These are phyloP conservation scores for Xanthia icteritia DNA, from an alignment of 2,888 invertebrate genomes.

Conservation along the genomic window DNA sequence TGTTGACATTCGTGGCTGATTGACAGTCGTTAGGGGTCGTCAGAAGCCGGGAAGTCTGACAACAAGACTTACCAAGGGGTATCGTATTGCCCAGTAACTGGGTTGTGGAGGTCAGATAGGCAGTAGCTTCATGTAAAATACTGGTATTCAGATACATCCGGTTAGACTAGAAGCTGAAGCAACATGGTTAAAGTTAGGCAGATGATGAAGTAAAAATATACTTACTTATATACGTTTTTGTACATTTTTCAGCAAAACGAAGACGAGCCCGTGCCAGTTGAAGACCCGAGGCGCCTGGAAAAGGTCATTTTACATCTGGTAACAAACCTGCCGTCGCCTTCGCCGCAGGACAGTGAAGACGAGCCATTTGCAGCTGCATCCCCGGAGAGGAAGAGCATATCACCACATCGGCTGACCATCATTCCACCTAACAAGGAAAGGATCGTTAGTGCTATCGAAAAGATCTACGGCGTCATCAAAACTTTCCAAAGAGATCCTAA, in stretches of 20 bases:
- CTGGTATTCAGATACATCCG: too few relatives aligned
- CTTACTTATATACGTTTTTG: neutral
- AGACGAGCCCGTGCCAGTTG: slow-evolving; percentile 84
- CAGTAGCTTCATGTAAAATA: too few relatives aligned
- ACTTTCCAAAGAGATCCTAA: slow-evolving; percentile 53
- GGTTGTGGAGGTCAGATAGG: too few relatives aligned
- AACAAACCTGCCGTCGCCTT: slow-evolving; percentile 79
- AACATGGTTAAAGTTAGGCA: too few relatives aligned
- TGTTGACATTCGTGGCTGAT: too few relatives aligned
- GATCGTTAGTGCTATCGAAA: slow-evolving; percentile 82
- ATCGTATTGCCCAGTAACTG: too few relatives aligned
- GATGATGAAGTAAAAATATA: neutral
- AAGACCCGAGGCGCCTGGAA: slow-evolving; percentile 92
- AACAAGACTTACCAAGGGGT: too few relatives aligned
- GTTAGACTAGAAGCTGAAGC: too few relatives aligned
- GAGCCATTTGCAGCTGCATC: slow-evolving; percentile 15
- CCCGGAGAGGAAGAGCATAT: slow-evolving; percentile 38
- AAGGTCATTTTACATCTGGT: slow-evolving; percentile 92
- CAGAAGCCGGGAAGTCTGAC: too few relatives aligned
- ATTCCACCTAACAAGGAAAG: slow-evolving; percentile 81
- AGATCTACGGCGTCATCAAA: slow-evolving; percentile 80
- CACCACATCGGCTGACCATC: slow-evolving; percentile 71
- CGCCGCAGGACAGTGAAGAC: slow-evolving; percentile 45
- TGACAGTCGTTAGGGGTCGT: too few relatives aligned
- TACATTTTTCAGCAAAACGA: slow-evolving; percentile 68